Base-by-base conservation (phyloP, 2,113 vertebrate species). In the Coryphaenoides rupestris region DNA sequence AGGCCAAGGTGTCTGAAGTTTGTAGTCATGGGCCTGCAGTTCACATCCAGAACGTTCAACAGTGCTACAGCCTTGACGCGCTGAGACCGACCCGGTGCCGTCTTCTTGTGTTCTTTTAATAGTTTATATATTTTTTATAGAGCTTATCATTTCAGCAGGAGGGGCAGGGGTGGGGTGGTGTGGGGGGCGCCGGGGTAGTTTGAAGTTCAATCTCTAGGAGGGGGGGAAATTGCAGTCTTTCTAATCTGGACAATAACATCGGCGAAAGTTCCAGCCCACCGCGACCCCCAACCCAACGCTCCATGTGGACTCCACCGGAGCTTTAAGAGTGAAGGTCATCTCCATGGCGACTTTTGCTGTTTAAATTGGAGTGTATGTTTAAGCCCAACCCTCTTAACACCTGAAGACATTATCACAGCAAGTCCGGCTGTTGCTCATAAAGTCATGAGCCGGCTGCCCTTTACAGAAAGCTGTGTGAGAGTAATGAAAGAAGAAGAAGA, bases 331-430 rank as follows among this genome's bases (percentile, higher is more conserved):
- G 77, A 90, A 91, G 85, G 89, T 90, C 81, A 89, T 89, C 62
- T 49, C 83, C 79, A 89, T 86, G 75, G 86, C 73, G 85, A 89
- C 83, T 80, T 83, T n/a, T 77, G 69, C 78, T 69, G 72, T 83
- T 83, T 80, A 79, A 88, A 88, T 87, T 77, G 81, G 73, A 87
- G 73, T 86, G 75, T 81, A 75, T 84, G 62, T 80, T 89, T 86
- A 84, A 87, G 87, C 85, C 83, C 81, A 86, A 88, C 86, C 81
- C 60, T 78, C 80, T 79, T 84, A 74, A 77, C 78, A 85, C 81
- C 83, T 81, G 72, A 86, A 84, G 84, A 86, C 79, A 87, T 89
- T 89, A 88, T 90, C 81, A 74, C 74, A 45, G 45, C 72, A 85
- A 90, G 89, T 87, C 87, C 82, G 49, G 70, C 70, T 56, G 67